These are phyloP conservation scores for Bombus turneri DNA, from an alignment of 1,140 invertebrate genomes.

Conservation along the genomic window DNA sequence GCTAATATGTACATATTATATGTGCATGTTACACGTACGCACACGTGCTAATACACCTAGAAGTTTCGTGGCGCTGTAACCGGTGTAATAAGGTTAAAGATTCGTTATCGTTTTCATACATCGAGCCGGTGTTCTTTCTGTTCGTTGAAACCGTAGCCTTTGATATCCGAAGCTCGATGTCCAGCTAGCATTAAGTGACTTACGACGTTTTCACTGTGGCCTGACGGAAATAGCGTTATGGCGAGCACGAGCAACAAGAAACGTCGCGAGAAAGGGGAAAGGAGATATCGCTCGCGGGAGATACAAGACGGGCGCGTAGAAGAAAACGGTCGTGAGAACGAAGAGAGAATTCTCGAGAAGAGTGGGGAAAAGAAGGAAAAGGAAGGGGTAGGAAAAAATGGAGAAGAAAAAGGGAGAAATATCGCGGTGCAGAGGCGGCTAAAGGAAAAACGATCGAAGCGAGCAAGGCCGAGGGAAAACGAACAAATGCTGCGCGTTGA, in stretches of 20 bases:
- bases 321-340: slow-evolving; percentile 32
- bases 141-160: slow-evolving; percentile 44
- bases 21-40: not conserved
- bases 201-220: slow-evolving; percentile 53
- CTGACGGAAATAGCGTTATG: slow-evolving; percentile 64
- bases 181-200: slow-evolving; percentile 59
- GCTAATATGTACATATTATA: not conserved
- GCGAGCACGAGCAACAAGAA: slow-evolving; percentile 32
- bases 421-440: slow-evolving; percentile 6
- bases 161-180: slow-evolving; percentile 43
- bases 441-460: slow-evolving; percentile 19
- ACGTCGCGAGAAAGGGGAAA: not conserved
- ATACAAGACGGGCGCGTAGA: not conserved
- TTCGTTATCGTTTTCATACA: not conserved
- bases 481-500: not conserved
- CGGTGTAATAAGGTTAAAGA: not conserved
- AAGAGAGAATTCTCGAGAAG: slow-evolving; percentile 22
- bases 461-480: not conserved
- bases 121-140: not conserved
- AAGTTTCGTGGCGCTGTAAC: not conserved
- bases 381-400: not conserved
- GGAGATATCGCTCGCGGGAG: slow-evolving; percentile 23
- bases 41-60: not conserved
- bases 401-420: not conserved
- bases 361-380: not conserved